Base-by-base conservation (phyloP, 64 coral and sea anemone genomes). In the Actinia tenebrosa region DNA sequence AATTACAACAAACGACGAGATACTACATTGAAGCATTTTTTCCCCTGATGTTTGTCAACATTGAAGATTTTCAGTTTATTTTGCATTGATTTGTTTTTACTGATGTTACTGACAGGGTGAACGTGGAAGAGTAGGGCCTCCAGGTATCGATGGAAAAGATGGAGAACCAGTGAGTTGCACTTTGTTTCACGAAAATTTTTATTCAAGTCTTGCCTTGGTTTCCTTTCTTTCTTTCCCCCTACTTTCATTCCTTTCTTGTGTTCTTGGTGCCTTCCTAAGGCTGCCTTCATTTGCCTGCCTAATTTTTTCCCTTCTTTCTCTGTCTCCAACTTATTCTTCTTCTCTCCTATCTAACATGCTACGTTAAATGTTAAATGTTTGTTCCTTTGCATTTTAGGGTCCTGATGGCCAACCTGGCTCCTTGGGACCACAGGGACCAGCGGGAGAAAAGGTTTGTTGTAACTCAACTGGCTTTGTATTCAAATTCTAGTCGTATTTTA, bases 371-470 rank as follows among this genome's bases (percentile, higher is more conserved):
- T 11, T 14, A 14, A 83, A 3, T 83, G 19, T 50, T 20, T 37
- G 30, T 83, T 58, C 37, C 23, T 9, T 19, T 53, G 7, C 15
- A 1, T 19, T 58, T 64, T 85, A 92, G 90, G 90, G 90, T 82
- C 62, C 60, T 53, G 90, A 92, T 87, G 90, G 90, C 44, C 46
- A 47, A 30, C 17, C 77, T 5, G 90, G 90, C 7, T 59, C 90
- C 16, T 19, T 60, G 47, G 90, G 90, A 43, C 85, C 77, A 22
- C 77, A 86, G 25, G 90, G 90, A 27, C 45, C 78, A 44, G 44
- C 90, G 55, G 90, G 90, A 87, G 86, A 87, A 83, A 92, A 92
- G 90, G 90, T 92, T 75, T 75, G 69, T 75, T 16, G 27, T 43
- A 18, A 16, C 47, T 50, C 30, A 37, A 50, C 15, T 18, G 0